A percentile compares a stretch with the other conserved stretches of the same genome.
phyloP scores from a whole-genome alignment of 2,888 invertebrate genomes.

The Galeopsomyia nigrocyanea region DNA sequence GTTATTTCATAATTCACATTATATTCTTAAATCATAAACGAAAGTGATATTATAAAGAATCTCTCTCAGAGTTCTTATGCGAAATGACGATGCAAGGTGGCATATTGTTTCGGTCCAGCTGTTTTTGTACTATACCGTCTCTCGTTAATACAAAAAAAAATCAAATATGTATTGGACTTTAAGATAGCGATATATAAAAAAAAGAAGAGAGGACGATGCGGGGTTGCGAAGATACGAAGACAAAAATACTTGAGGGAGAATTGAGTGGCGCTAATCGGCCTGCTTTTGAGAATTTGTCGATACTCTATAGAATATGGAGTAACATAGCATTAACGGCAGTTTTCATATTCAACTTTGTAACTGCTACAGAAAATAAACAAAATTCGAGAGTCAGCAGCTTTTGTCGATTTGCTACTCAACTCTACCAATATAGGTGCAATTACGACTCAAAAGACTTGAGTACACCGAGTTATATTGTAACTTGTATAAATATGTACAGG shows the following conservation, averaged over 20 bases:
- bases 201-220: conserved; percentile 43
- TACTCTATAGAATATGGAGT: neutral
- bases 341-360: neutral
- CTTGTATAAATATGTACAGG: conserved; percentile 51
- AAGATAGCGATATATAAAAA: conserved; percentile 33
- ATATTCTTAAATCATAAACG: conserved; percentile 48
- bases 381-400: neutral
- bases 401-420: conserved; percentile 17
- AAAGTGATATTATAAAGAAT: conserved; percentile 46
- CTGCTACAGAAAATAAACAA: neutral
- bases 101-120: conserved; percentile 44
- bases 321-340: neutral
- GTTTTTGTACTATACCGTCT: conserved; percentile 50
- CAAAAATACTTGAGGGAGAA: conserved; percentile 23
- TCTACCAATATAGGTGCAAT: conserved; percentile 36
- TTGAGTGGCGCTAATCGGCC: conserved; percentile 25
- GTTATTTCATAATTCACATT: conserved; percentile 47
- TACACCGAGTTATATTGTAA: conserved; percentile 45
- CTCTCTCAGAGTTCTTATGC: conserved; percentile 41
- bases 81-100: conserved; percentile 22
- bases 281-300: neutral
- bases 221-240: conserved; percentile 18
- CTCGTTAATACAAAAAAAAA: conserved; percentile 41
- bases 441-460: conserved; percentile 46
- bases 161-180: conserved; percentile 46